Base-by-base conservation (phyloP, 2,888 invertebrate species). In the Sipunculus nudus region DNA sequence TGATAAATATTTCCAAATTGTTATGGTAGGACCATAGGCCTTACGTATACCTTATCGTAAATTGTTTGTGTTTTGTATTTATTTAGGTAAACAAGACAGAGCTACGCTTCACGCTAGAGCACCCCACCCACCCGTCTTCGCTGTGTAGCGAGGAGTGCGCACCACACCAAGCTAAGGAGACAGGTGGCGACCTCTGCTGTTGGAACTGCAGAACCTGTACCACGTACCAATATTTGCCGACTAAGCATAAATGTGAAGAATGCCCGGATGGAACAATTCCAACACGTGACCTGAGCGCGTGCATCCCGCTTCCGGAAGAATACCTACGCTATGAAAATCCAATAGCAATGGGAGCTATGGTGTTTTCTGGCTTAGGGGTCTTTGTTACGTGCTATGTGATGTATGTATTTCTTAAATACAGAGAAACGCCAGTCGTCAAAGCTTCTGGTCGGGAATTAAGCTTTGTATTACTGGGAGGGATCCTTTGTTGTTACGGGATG, bases 261-360 rank as follows among this genome's bases (percentile, higher is more conserved):
- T 96, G 96, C 79, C 90, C 90, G 0, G 70, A 77, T 72, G 95
- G 95, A 28, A 92, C 92, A 0, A 85, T 94, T 35, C 96, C 96
- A 0, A 91, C 92, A 81, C 85, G 85, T 0, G 88, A 89, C 49
- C 91, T 92, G 8, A 89, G 90, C 71, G 25, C 60, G 3, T 84
- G 84, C 59, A 61, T 70, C 5, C 53, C 66, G 38, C 79, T 80
- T 26, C 75, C 77, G 2, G 92, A 93, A 84, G 73, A 74, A 21
- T 83, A 83, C 63, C 77, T 85, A 90, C 91, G 13, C 49, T 80
- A 78, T 62, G 77, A 73, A 79, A 93, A 93, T 66, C 92, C 91
- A 48, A 93, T 94, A 91, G 95, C 95, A 3, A 94, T 96, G 62
- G 94, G 93, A 0, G 95, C 95, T 13, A 93, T 96, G 92, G 89